These are phyloP conservation scores for Hemicrepidius hirtus DNA, from an alignment of 2,888 invertebrate species.

Conservation along the genomic window DNA sequence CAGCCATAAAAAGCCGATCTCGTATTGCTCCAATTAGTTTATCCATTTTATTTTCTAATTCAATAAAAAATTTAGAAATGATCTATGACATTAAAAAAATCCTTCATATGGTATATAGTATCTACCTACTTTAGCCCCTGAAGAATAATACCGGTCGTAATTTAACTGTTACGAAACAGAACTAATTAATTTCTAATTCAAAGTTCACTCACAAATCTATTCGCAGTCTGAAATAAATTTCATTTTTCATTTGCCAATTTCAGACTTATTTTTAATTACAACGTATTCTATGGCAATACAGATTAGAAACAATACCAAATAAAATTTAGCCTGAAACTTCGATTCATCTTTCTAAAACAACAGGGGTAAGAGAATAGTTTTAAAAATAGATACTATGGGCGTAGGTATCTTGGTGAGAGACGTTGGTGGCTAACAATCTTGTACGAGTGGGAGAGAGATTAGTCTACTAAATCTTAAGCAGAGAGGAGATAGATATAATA, in stretches of 20 bases:
- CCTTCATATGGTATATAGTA: too few relatives aligned
- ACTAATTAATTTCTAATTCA: too few relatives aligned
- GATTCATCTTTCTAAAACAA: constrained; percentile 23
- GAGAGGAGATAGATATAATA: constrained; percentile 33
- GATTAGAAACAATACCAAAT: not conserved
- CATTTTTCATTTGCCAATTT: not conserved
- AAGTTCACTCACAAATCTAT: too few relatives aligned
- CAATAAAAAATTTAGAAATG: too few relatives aligned
- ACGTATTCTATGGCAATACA: not conserved
- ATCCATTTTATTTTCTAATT: too few relatives aligned
- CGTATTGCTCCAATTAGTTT: too few relatives aligned
- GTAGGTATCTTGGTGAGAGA: constrained; percentile 28
- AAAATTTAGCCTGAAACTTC: constrained; percentile 12
- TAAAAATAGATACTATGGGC: constrained; percentile 29
- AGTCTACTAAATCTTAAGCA: constrained; percentile 26
- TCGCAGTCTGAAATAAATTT: too few relatives aligned
- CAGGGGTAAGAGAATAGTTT: constrained; percentile 22
- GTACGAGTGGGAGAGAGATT: constrained; percentile 27
- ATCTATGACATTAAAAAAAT: too few relatives aligned
- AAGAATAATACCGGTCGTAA: too few relatives aligned
- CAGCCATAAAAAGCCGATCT: too few relatives aligned
- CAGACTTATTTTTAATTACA: not conserved
- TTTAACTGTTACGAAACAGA: too few relatives aligned
- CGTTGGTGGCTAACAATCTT: constrained; percentile 26
- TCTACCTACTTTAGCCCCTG: too few relatives aligned